Conservation (phyloP, 2,113 vertebrate species). For the Melanerpes aurifrons region DNA sequence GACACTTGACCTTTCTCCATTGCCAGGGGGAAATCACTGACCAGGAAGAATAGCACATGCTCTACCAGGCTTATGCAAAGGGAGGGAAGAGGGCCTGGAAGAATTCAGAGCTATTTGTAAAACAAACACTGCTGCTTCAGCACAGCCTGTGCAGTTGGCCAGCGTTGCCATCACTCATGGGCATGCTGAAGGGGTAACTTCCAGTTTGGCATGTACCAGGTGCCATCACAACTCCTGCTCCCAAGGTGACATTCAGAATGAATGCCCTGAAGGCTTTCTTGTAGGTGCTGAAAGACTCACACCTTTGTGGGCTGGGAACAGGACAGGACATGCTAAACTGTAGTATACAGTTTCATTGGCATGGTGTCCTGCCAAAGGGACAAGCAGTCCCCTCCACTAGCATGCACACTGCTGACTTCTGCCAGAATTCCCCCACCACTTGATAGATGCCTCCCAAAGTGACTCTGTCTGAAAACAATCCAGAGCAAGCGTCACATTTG, state of each 20-base stretch:
- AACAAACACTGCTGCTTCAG: not conserved
- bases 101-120: not conserved
- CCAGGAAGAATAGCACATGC: slow-evolving; percentile 35
- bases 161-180: not conserved
- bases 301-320: not conserved
- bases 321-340: not conserved
- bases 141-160: slow-evolving; percentile 38
- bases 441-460: not conserved
- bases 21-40: slow-evolving; percentile 43
- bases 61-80: not conserved
- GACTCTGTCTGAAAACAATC: not conserved
- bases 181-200: not conserved
- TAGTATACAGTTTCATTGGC: not conserved
- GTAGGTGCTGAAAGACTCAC: not conserved
- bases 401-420: not conserved
- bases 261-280: not conserved
- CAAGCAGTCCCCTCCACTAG: not conserved
- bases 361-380: not conserved
- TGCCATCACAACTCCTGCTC: slow-evolving; percentile 10
- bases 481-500: not conserved
- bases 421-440: not conserved
- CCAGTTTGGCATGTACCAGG: not conserved
- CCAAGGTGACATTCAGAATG: not conserved
- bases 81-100: not conserved
- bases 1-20: slow-evolving; percentile 50